Evolutionary conservation across 2,113 vertebrate species (phyloP).

Genomic region (Boulengeromyrus knoepffleri): DNA sequence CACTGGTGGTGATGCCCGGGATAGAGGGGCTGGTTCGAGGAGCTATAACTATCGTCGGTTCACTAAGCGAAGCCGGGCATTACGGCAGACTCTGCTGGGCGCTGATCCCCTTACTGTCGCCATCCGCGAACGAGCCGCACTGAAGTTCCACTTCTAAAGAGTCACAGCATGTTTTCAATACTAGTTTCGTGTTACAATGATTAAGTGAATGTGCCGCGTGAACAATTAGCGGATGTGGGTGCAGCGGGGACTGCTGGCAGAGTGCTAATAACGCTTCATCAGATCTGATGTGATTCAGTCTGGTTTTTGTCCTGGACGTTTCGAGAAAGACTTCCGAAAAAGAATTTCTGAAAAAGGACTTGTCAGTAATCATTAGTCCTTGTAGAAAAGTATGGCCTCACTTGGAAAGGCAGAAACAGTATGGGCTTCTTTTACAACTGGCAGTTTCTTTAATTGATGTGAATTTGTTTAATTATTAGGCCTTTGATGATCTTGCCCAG

Average conservation of each 20-base stretch:
- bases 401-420: not conserved
- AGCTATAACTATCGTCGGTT: not conserved
- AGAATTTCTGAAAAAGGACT: not conserved
- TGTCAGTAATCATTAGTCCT: not conserved
- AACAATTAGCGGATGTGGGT: constrained; percentile 9
- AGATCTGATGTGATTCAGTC: not conserved
- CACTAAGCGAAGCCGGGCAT: no score
- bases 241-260: not conserved
- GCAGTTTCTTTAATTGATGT: not conserved
- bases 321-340: not conserved
- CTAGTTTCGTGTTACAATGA: not conserved
- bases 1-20: not conserved
- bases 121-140: not conserved
- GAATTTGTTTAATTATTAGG: not conserved
- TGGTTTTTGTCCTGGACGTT: not conserved
- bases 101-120: no score
- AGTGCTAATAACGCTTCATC: not conserved
- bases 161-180: not conserved
- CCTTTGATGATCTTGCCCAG: not conserved
- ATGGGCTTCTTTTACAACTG: not conserved
- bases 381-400: not conserved
- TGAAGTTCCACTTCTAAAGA: not conserved
- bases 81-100: not conserved
- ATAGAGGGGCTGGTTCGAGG: not conserved
- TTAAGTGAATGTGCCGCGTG: not conserved